Percentiles rank a stretch among this genome's conserved stretches.
phyloP scores from a whole-genome alignment of 2,113 vertebrate genomes.

The Oryzias woworae region DNA sequence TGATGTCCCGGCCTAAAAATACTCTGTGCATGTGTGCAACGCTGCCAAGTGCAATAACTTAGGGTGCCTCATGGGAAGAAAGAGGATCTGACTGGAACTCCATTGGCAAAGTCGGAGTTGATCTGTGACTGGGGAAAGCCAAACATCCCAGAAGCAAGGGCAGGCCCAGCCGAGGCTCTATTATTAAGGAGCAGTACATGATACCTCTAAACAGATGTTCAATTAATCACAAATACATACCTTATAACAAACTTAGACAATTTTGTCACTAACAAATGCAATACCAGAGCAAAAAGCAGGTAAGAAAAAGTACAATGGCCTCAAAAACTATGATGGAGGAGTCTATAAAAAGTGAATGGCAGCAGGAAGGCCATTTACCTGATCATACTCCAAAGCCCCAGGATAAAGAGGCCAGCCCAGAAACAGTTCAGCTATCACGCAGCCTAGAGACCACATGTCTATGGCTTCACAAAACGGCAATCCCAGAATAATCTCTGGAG shows the following conservation, averaged over 20 bases:
- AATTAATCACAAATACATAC: constrained; percentile 44
- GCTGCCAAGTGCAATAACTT: constrained; percentile 30
- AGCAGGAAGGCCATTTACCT: constrained; percentile 81
- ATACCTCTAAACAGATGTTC: constrained; percentile 43
- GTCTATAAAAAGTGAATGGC: neutral
- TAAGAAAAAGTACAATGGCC: neutral
- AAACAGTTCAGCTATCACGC: constrained; percentile 98
- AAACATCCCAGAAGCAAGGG: constrained; percentile 52
- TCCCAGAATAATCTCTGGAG: constrained; percentile 99
- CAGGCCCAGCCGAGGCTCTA: constrained; percentile 41
- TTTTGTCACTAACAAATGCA: constrained; percentile 12
- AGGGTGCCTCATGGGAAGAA: constrained; percentile 31
- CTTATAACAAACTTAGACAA: constrained; percentile 18
- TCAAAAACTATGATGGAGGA: neutral
- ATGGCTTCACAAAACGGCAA: constrained; percentile 99
- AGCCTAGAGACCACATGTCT: constrained; percentile 99
- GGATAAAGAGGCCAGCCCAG: constrained; percentile 99
- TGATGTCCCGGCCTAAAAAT: constrained; percentile 62
- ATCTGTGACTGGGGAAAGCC: constrained; percentile 44
- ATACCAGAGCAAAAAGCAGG: no score
- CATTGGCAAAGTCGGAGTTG: constrained; percentile 41
- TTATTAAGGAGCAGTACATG: constrained; percentile 34
- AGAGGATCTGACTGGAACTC: constrained; percentile 34
- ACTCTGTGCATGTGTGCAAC: constrained; percentile 33
- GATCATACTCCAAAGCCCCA: constrained; percentile 97